A percentile compares a stretch with the other conserved stretches of the same genome.
Conservation (phyloP, 2,888 invertebrate genomes). For the Megaustenia siamemsis region DNA sequence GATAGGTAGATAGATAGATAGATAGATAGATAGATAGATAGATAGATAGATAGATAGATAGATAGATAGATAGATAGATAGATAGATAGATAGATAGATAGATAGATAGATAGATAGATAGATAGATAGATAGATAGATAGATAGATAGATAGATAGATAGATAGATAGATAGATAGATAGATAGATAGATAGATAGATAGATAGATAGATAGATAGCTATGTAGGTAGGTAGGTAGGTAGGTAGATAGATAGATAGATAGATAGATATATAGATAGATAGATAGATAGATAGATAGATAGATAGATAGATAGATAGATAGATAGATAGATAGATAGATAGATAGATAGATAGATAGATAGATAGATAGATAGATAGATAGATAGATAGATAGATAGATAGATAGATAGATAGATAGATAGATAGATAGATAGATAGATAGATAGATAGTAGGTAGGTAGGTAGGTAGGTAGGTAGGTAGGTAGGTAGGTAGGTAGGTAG, state of each 20-base stretch:
- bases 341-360: no score
- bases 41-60: conserved; percentile 1
- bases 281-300: conserved; percentile 17
- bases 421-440: no score
- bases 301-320: conserved; percentile 1
- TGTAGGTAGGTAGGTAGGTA: conserved; percentile 30
- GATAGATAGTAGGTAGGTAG: no score
- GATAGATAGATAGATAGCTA: no score
- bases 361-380: no score
- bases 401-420: no score
- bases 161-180: conserved; percentile 35
- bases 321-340: conserved; percentile 1
- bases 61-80: conserved; percentile 10
- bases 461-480: no score
- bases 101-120: conserved; percentile 46
- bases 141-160: conserved; percentile 35
- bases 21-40: conserved; percentile 1
- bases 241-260: conserved; percentile 37
- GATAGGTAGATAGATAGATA: neutral
- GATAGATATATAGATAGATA: conserved; percentile 37
- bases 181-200: no score
- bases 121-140: conserved; percentile 36
- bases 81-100: no score
- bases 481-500: no score
- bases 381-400: no score